These are phyloP conservation scores for Clanis bilineata DNA, from an alignment of 2,888 invertebrate genomes.

Conservation along the genomic window DNA sequence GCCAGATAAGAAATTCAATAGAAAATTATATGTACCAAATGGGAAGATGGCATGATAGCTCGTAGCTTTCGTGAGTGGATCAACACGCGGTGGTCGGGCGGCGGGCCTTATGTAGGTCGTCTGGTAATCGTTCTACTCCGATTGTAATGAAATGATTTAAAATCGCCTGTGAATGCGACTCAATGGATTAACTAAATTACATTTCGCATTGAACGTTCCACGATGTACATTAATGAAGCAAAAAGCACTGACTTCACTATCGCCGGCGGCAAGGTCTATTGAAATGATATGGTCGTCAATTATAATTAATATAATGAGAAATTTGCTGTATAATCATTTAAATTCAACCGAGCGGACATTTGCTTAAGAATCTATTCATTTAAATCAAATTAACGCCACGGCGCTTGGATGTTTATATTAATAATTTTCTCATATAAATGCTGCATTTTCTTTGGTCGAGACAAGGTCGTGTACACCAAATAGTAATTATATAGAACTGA, in stretches of 20 bases:
- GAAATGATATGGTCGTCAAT: slow-evolving; percentile 15
- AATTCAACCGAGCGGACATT: not conserved
- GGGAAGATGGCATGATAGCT: slow-evolving; percentile 38
- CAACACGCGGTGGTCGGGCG: slow-evolving; percentile 10
- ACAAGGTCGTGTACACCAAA: slow-evolving; percentile 16
- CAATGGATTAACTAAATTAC: slow-evolving; percentile 11
- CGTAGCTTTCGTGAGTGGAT: slow-evolving; percentile 17
- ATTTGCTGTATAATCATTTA: slow-evolving; percentile 1
- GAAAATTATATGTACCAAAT: slow-evolving; percentile 68
- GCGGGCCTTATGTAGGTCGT: not conserved
- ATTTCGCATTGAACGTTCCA: slow-evolving; percentile 11
- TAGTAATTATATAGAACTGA: not conserved
- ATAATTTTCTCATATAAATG: slow-evolving; percentile 7
- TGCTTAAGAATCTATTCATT: slow-evolving; percentile 2
- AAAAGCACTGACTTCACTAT: slow-evolving; percentile 8
- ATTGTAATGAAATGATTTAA: slow-evolving; percentile 12
- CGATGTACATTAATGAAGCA: slow-evolving; percentile 12
- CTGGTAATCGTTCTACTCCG: slow-evolving; percentile 9
- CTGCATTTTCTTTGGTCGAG: slow-evolving; percentile 16
- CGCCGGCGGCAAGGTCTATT: slow-evolving; percentile 14
- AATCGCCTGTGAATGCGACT: not conserved
- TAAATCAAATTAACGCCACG: slow-evolving; percentile 3
- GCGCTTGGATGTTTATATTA: not conserved
- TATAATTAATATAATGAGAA: slow-evolving; percentile 17
- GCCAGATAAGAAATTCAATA: slow-evolving; percentile 69